Base-by-base conservation (phyloP, 2,113 vertebrate species). In the Antechinus flavipes region DNA sequence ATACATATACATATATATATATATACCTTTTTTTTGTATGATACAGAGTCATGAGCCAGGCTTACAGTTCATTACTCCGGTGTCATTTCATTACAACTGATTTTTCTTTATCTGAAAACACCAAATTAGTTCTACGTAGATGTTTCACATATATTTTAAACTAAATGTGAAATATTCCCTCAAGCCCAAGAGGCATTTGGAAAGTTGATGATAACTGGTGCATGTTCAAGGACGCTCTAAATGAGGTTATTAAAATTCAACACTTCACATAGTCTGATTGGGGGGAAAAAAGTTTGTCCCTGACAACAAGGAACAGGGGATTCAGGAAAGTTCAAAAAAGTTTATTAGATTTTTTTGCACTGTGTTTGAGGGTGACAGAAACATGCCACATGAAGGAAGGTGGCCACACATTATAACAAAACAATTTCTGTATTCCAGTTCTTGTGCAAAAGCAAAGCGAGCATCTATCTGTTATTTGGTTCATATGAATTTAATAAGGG, bases 191-290 rank as follows among this genome's bases (percentile, higher is more conserved):
- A 98, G 94, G n/a, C 68, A 97, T 96, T 94, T 27, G 24, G 92
- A 97, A 98, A 96, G 96, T 91, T 97, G 96, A 53, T 94, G 97
- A 96, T 91, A 97, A 94, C 30, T 92, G 95, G 95, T 95, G 54
- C 93, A 53, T 96, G 95, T 97, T 98, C 96, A 98, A 98, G 96
- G 97, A 92, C 95, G 96, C 90, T 97, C 93, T 97, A 98, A 98
- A 98, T 98, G 58, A 98, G 91, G 94, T 95, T 98, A 97, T 98
- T 98, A 98, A 98, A 98, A 98, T 98, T 98, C 98, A 98, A 95
- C 46, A 53, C 54, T 97, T 98, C 96, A 52, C 93, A 94, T 98
- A 97, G 95, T 98, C 94, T 98, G 68, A 96, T 96, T 90, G 49
- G 4, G 55, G 94, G 94, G 3, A 14, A 3, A 96, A 96, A 93